Evolutionary conservation across 53 echinoderm and acorn worm species (phyloP).

Genomic region (Mesocentrotus franciscanus): DNA sequence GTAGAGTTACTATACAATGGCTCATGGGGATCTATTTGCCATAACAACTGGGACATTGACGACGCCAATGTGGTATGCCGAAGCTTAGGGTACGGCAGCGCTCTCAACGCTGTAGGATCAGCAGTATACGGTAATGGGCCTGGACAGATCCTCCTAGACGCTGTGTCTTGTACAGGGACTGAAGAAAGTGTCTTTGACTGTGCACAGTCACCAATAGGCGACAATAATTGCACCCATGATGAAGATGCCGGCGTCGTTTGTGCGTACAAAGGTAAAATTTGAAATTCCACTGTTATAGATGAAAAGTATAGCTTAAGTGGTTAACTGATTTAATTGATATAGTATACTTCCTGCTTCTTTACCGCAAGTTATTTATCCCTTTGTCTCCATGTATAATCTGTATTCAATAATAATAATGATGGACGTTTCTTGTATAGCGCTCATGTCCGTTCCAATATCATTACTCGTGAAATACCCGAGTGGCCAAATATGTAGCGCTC

Average conservation of each 20-base stretch:
- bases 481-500: no score
- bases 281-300: no score
- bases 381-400: no score
- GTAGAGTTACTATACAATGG: background rate
- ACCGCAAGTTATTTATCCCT: no score
- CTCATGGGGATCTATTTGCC: background rate
- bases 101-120: slow-evolving; percentile 11
- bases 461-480: no score
- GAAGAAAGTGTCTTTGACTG: background rate
- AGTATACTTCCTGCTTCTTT: no score
- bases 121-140: background rate
- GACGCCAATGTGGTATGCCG: background rate
- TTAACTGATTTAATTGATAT: no score
- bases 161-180: background rate
- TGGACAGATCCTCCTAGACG: background rate
- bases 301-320: no score
- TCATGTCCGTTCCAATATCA: no score
- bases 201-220: background rate
- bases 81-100: background rate
- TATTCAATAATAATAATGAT: no score
- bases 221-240: background rate
- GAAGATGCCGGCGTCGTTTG: background rate
- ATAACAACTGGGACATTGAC: background rate
- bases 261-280: background rate
- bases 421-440: no score